phyloP scores from a whole-genome alignment of 2,113 vertebrate genomes.

The Varanus komodoensis region DNA sequence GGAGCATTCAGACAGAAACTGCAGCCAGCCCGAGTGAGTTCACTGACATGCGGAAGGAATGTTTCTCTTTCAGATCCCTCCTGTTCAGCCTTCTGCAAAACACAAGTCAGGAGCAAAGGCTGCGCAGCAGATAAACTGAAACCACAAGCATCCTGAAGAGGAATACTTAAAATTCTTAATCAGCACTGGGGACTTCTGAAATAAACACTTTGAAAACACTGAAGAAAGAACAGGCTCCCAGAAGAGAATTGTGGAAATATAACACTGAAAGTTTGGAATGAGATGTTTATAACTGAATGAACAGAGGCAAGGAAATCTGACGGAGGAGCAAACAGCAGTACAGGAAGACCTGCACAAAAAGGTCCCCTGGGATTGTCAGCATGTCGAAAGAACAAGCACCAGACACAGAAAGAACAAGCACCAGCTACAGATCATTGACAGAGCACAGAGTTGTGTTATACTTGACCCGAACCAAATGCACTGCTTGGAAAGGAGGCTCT shows the following conservation, averaged over 20 bases:
- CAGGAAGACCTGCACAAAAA: conserved; percentile 14
- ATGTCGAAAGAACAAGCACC: conserved; percentile 11
- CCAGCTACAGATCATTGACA: conserved; percentile 8
- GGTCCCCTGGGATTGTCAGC: conserved; percentile 22
- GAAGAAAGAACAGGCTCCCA: neutral
- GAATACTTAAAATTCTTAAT: conserved; percentile 35
- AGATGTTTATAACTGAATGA: conserved; percentile 11
- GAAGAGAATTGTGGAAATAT: neutral
- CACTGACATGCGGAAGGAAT: conserved; percentile 3
- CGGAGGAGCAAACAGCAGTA: neutral
- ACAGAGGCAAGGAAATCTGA: conserved; percentile 16
- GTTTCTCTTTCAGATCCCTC: conserved; percentile 5
- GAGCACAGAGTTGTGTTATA: conserved; percentile 1
- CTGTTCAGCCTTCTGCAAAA: neutral
- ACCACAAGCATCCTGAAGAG: conserved; percentile 11
- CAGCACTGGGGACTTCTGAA: conserved; percentile 25
- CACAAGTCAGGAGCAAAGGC: neutral
- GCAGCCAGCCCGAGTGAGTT: neutral
- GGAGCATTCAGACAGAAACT: neutral
- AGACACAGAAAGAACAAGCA: neutral
- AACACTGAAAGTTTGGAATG: neutral
- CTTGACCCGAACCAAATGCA: conserved; percentile 5
- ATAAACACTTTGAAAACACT: conserved; percentile 3
- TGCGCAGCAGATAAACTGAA: neutral
- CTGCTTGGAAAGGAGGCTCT: conserved; percentile 12